Percentiles rank a stretch among this genome's conserved stretches.
These are phyloP conservation scores for Ophion obscuratus DNA, from an alignment of 2,888 invertebrate genomes.

Conservation along the genomic window DNA sequence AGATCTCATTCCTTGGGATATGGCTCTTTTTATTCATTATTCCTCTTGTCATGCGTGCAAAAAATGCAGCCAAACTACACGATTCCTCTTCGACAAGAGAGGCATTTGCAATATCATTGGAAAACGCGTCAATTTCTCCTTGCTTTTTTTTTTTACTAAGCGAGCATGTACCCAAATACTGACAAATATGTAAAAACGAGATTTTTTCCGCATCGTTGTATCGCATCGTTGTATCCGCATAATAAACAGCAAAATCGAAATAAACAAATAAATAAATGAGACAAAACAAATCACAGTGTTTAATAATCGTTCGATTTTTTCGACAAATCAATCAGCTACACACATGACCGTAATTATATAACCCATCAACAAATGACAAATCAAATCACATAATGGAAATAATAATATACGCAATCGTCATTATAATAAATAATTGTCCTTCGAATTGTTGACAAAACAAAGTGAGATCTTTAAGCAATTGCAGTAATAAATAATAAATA, in stretches of 20 bases:
- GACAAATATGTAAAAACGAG: slow-evolving; percentile 21
- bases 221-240: slow-evolving; percentile 78
- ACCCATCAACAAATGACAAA: slow-evolving; percentile 56
- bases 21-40: slow-evolving; percentile 58
- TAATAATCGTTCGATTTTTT: slow-evolving; percentile 43
- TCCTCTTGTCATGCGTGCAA: slow-evolving; percentile 61
- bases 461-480: slow-evolving; percentile 59
- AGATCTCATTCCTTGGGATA: slow-evolving; percentile 59
- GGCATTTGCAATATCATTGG: slow-evolving; percentile 24
- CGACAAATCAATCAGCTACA: slow-evolving; percentile 67
- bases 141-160: slow-evolving; percentile 24
- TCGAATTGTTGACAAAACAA: slow-evolving; percentile 50
- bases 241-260: slow-evolving; percentile 64
- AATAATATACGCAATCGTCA: slow-evolving; percentile 27
- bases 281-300: slow-evolving; percentile 34
- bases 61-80: slow-evolving; percentile 23
- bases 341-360: slow-evolving; percentile 45
- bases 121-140: slow-evolving; percentile 14
- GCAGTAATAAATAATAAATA: slow-evolving; percentile 55
- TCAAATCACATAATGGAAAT: slow-evolving; percentile 41
- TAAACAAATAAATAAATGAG: slow-evolving; percentile 63
- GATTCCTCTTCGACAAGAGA: slow-evolving; percentile 18
- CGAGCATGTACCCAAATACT: slow-evolving; percentile 26
- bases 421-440: slow-evolving; percentile 49
- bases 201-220: slow-evolving; percentile 75